A percentile compares a stretch with the other conserved stretches of the same genome.
phyloP scores from a whole-genome alignment of 2,888 invertebrate species.

The Yponomeuta cagnagella region DNA sequence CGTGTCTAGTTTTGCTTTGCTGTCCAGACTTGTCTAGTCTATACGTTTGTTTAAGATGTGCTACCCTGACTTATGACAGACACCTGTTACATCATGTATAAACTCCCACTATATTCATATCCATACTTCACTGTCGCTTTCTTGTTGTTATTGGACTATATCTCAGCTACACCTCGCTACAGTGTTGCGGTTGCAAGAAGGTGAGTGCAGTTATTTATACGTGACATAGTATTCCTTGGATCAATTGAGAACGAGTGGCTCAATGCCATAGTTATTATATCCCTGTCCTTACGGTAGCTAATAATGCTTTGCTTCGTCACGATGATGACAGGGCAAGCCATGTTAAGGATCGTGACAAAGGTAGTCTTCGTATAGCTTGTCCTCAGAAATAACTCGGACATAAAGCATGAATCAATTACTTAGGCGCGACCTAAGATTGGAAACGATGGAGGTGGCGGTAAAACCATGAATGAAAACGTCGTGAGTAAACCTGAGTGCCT shows the following conservation, averaged over 20 bases:
- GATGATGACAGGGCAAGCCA: too few species aligned
- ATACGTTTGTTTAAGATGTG: not conserved
- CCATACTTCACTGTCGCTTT: not conserved
- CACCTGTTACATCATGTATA: not conserved
- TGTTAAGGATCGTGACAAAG: too few species aligned
- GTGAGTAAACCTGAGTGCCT: too few species aligned
- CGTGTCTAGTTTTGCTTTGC: not conserved
- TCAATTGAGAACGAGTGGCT: not conserved
- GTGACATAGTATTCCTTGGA: not conserved
- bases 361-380: too few species aligned
- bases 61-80: not conserved
- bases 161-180: not conserved
- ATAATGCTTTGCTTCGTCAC: too few species aligned
- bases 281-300: too few species aligned
- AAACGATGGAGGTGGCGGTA: too few species aligned
- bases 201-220: not conserved
- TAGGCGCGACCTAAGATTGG: too few species aligned
- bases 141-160: not conserved
- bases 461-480: too few species aligned
- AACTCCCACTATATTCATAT: not conserved
- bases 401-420: too few species aligned
- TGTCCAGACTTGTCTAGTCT: not conserved
- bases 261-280: not conserved
- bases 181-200: not conserved
- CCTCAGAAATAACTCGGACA: too few species aligned